phyloP scores from a whole-genome alignment of 1,140 invertebrate genomes.

The Drosophila jambulina region DNA sequence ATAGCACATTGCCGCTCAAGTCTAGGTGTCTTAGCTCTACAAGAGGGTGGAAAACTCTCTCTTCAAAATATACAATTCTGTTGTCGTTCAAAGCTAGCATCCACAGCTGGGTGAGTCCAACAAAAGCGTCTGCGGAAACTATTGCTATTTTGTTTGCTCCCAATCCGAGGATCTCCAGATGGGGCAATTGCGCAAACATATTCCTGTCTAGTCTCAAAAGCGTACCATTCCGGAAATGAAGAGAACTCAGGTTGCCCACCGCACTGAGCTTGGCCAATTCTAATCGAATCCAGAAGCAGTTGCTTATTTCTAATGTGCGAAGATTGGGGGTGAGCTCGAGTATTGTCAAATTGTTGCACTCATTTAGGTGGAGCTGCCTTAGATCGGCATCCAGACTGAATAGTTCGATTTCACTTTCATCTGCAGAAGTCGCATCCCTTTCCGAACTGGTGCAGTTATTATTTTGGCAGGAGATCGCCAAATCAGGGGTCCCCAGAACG shows the following conservation, averaged over 20 bases:
- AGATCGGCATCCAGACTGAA: conserved; percentile 1
- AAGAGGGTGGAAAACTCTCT: conserved; percentile 37
- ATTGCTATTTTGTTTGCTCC: conserved; percentile 50
- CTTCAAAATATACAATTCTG: conserved; percentile 19
- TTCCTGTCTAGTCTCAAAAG: conserved; percentile 26
- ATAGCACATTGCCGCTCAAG: conserved; percentile 56
- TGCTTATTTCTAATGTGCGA: conserved; percentile 39
- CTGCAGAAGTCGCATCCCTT: not conserved
- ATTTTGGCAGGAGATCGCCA: not conserved
- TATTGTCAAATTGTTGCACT: conserved; percentile 34
- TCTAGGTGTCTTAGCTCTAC: conserved; percentile 54
- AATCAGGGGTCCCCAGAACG: not conserved
- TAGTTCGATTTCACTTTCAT: not conserved
- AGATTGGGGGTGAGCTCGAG: conserved; percentile 36
- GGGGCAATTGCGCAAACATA: conserved; percentile 33
- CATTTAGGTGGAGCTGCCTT: conserved; percentile 39
- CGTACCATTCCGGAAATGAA: conserved; percentile 51
- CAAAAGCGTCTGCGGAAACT: conserved; percentile 44
- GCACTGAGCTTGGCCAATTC: not conserved
- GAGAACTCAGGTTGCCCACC: conserved; percentile 10
- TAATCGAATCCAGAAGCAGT: conserved; percentile 38
- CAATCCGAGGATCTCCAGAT: conserved; percentile 54
- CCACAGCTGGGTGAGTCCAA: conserved; percentile 30
- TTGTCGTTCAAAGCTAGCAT: conserved; percentile 60
- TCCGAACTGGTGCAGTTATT: not conserved